Base-by-base conservation (phyloP, 2,888 invertebrate species). In the Plebejus argus region DNA sequence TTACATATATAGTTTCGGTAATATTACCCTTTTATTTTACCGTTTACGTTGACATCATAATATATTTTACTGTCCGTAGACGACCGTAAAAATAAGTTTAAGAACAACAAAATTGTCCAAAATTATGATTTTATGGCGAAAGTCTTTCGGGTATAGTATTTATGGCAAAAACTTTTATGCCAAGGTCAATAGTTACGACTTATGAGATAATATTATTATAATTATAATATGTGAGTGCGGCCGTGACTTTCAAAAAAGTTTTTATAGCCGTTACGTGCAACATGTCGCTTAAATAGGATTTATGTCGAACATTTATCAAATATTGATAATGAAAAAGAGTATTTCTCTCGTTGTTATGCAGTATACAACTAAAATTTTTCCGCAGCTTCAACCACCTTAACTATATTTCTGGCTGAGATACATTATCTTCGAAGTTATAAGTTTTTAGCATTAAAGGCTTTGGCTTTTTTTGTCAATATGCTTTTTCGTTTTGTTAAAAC, bases 71-170 rank as follows among this genome's bases (percentile, higher is more conserved):
- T 33, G 28, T 5, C 66, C 66, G 28, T 28, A 66, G 58, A 58
- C 58, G 58, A n/a, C 58, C 20, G 20, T 28, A 66, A 28, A 66
- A 66, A 23, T 66, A 66, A 66, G 66, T 66, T 61, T 61, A 23
- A 61, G 61, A 12, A 61, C 61, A 61, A 66, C 28, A 33, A 66
- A 66, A 66, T 28, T 33, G 28, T 12, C 5, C 66, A 66, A 66
- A 5, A 66, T 66, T 66, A 33, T 33, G 28, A 33, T 33, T 66
- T 33, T 66, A 66, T 66, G 28, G 66, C 28, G 2, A 66, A 66
- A 66, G 28, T 28, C 15, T 66, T 66, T 66, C 7, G 28, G 66
- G 28, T 66, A 61, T 61, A 23, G 10, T 10, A 15, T 28, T 66
- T 66, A 66, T 66, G 66, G 66, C 18, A 66, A 66, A 28, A 66